These are phyloP conservation scores for Phalera bucephala DNA, from an alignment of 2,888 invertebrate species.

Conservation along the genomic window DNA sequence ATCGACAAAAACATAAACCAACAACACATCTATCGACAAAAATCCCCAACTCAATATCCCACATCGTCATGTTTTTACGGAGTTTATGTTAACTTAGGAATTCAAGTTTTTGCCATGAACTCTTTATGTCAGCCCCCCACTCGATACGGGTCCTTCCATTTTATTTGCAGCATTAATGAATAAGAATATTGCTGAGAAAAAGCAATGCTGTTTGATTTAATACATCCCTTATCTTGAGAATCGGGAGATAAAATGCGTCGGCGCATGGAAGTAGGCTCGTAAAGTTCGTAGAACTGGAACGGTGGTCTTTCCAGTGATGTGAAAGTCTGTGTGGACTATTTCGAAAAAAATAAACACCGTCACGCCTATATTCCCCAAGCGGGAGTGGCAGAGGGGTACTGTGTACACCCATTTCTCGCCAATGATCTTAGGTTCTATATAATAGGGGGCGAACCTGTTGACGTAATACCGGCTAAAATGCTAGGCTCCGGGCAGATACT, in stretches of 20 bases:
- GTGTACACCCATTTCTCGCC: too few relatives aligned
- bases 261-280: too few relatives aligned
- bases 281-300: too few relatives aligned
- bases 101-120: constrained; percentile 58
- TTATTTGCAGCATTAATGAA: constrained; percentile 80
- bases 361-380: too few relatives aligned
- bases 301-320: too few relatives aligned
- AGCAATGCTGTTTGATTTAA: constrained; percentile 69
- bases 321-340: too few relatives aligned
- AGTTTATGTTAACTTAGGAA: constrained; percentile 52
- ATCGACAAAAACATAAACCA: not conserved
- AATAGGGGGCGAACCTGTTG: too few relatives aligned
- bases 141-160: constrained; percentile 61
- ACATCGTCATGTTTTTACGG: constrained; percentile 11
- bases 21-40: not conserved
- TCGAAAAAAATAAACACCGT: too few relatives aligned
- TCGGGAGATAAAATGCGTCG: constrained; percentile 43
- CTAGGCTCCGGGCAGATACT: too few relatives aligned
- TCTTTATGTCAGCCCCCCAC: constrained; percentile 79
- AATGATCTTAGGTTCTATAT: too few relatives aligned
- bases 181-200: constrained; percentile 71
- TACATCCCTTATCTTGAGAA: constrained; percentile 55
- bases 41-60: constrained; percentile 18
- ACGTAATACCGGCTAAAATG: too few relatives aligned
- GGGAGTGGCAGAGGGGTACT: too few relatives aligned